phyloP scores from a whole-genome alignment of 2,888 invertebrate genomes.

The Heliconius sara region DNA sequence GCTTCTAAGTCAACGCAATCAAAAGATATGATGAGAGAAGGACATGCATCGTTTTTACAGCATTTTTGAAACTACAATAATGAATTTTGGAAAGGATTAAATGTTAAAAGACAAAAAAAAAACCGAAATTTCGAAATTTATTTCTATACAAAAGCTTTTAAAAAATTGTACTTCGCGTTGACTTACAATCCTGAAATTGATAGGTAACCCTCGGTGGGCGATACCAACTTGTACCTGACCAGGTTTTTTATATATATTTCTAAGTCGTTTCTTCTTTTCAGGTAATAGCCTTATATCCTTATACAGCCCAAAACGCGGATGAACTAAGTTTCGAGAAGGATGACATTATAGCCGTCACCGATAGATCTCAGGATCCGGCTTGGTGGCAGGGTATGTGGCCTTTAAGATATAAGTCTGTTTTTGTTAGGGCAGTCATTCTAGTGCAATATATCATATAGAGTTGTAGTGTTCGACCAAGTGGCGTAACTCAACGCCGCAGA shows the following conservation, averaged over 20 bases:
- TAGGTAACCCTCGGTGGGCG: neutral
- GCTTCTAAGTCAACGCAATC: too few relatives aligned
- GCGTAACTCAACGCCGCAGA: too few relatives aligned
- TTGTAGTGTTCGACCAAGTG: too few relatives aligned
- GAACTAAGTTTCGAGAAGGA: constrained; percentile 96
- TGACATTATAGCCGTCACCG: constrained; percentile 94
- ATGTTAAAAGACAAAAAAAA: too few relatives aligned
- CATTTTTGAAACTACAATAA: too few relatives aligned
- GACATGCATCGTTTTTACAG: too few relatives aligned
- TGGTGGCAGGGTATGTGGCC: constrained; percentile 91
- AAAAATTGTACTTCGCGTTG: neutral
- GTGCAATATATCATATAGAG: too few relatives aligned
- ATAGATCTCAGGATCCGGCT: constrained; percentile 94
- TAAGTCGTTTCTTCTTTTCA: constrained; percentile 63
- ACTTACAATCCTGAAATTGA: neutral
- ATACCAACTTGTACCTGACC: neutral
- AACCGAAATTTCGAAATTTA: neutral
- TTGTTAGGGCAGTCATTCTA: too few relatives aligned
- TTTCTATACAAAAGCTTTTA: neutral
- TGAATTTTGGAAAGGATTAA: too few relatives aligned
- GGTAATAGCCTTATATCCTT: constrained; percentile 96
- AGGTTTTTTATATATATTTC: neutral
- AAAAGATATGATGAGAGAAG: too few relatives aligned
- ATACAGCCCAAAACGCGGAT: constrained; percentile 96
- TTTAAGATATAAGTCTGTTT: too few relatives aligned